Evolutionary conservation across 2,888 invertebrate species (phyloP).

Genomic region (Ernsta delagoae): DNA sequence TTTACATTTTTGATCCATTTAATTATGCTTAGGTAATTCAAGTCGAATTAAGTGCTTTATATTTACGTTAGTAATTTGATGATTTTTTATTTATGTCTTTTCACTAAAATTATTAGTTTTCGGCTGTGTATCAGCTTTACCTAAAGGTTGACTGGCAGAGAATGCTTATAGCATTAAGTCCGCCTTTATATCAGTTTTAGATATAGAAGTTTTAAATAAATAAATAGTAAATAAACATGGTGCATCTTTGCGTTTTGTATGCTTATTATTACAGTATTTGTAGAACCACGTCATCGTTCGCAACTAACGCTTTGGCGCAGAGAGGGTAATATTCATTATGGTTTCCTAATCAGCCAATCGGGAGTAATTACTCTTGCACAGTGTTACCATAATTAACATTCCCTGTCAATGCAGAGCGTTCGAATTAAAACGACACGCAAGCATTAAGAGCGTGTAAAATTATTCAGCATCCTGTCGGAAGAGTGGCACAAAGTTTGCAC

Average conservation of each 20-base stretch:
- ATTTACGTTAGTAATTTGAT: not conserved
- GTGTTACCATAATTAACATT: conserved; percentile 58
- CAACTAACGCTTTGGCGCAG: not conserved
- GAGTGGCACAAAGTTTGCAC: conserved; percentile 76
- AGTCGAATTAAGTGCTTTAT: too few species aligned
- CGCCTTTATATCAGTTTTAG: too few species aligned
- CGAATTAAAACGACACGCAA: conserved; percentile 76
- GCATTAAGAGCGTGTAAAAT: conserved; percentile 82
- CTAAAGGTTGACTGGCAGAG: too few species aligned
- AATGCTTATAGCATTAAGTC: too few species aligned
- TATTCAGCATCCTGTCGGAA: conserved; percentile 79
- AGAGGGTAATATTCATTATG: conserved; percentile 14
- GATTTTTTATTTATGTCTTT: not conserved
- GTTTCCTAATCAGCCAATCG: conserved; percentile 21
- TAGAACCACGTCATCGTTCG: not conserved
- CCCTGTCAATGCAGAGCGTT: conserved; percentile 61
- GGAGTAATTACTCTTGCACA: conserved; percentile 44
- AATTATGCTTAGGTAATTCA: too few species aligned
- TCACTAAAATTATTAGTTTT: not conserved
- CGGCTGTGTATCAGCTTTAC: too few species aligned
- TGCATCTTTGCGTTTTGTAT: too few species aligned
- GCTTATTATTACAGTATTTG: not conserved
- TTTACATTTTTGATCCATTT: not conserved
- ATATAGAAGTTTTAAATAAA: too few species aligned
- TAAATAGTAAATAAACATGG: not conserved